Evolutionary conservation across 64 coral and sea anemone genomes (phyloP), one percentile per base, ranked within the genome.

Genomic region (Dendrophyllia cribrosa): DNA sequence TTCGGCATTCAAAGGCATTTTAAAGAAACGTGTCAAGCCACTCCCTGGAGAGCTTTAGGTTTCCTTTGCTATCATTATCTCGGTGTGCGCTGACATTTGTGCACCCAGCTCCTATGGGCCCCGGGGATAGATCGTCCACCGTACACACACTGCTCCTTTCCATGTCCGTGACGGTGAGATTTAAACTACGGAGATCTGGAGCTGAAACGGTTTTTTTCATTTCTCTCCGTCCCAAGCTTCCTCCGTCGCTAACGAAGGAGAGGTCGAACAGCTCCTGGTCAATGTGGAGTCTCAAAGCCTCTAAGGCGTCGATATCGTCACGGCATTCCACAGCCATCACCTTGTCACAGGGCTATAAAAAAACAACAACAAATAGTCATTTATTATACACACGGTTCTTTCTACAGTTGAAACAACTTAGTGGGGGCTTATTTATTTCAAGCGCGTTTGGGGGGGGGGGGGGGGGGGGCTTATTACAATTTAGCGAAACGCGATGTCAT

Each of bases 41-140:
- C 22, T 68, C 80, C n/a, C 67, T 84, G 7, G 80, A 84, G 2
- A 8, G 61, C 45, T 84, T 84, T 10, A 84, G 1, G 17, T 82
- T 59, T 43, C 15, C 14, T 1, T 13, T 9, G 19, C 45, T 34
- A 83, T 66, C 26, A 45, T 22, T 22, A 48, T 47, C 43, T 65
- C 16, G 60, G 19, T 65, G 19, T 7, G 13, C 8, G 20, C 17
- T n/a, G 45, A 43, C 45, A 20, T 26, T 75, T 75, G 43, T 24
- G 45, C 68, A 51, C 64, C 0, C 58, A 64, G 66, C 43, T 45
- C 65, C 76, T 23, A 55, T 20, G 20, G 89, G 70, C 58, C 74
- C 76, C 15, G 84, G 86, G 90, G 86, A 85, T 60, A 96, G 82
- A 58, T 96, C 95, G 67, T 96, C 91, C 19, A 96, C 91, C n/a